Conservation (phyloP, 2,797 vertebrate genomes). For the Diglossa cyanea region DNA sequence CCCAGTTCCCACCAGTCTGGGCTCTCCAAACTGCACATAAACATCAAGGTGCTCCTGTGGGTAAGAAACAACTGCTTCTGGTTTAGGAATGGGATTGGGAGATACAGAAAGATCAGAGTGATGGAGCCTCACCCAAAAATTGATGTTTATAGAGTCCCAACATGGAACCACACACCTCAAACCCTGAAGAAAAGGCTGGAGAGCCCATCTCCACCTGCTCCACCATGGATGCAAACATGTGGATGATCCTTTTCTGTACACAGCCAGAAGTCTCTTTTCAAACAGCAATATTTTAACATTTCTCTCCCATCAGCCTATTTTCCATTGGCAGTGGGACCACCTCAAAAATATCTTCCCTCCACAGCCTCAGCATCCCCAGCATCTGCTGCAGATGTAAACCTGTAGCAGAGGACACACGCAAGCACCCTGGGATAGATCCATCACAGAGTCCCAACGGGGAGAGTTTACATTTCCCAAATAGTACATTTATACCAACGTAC, state of each 20-base stretch:
- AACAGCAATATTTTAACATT: background rate
- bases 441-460: background rate
- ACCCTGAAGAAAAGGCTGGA: accelerated
- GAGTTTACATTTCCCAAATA: slow-evolving; percentile 19
- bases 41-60: accelerated
- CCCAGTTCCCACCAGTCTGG: background rate
- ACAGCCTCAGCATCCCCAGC: background rate
- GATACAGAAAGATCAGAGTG: background rate
- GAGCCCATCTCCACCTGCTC: background rate
- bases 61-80: background rate
- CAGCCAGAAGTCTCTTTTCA: background rate
- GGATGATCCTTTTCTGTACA: background rate
- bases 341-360: slow-evolving; percentile 10
- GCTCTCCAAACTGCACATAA: background rate
- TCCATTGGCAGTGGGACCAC: background rate
- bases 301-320: background rate
- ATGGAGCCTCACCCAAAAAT: background rate
- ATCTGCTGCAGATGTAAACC: background rate
- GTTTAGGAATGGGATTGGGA: background rate
- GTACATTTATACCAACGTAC: background rate
- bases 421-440: background rate
- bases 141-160: background rate
- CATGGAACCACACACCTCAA: accelerated
- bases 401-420: background rate
- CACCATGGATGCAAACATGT: accelerated